Conservation (phyloP, 2,888 invertebrate genomes). For the Allophyes oxyacanthae region DNA sequence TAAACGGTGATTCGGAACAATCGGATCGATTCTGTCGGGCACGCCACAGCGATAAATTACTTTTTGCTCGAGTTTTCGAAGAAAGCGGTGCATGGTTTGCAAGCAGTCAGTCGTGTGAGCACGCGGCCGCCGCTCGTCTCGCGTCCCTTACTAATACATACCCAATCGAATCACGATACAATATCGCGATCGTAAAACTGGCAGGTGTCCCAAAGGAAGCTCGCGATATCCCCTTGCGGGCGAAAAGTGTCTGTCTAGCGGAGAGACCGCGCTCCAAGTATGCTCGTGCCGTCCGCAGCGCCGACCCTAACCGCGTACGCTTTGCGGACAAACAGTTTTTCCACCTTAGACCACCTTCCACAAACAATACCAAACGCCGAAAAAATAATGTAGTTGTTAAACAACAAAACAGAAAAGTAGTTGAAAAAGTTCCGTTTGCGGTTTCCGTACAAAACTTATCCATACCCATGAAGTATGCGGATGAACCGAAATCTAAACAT, state of each 20-base stretch:
- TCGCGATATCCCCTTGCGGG: conserved; percentile 73
- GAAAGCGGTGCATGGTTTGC: conserved; percentile 74
- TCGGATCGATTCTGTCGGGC: conserved; percentile 81
- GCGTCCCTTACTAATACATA: conserved; percentile 47
- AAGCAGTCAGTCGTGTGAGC: conserved; percentile 73
- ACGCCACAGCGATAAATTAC: conserved; percentile 86
- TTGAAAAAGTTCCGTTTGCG: conserved; percentile 78
- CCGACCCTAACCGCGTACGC: conserved; percentile 69
- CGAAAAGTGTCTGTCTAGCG: conserved; percentile 78
- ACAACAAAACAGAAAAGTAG: conserved; percentile 74
- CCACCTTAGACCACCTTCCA: conserved; percentile 59
- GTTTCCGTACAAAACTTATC: conserved; percentile 80
- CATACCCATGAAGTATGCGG: conserved; percentile 84
- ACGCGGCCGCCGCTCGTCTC: conserved; percentile 67
- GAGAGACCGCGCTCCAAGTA: conserved; percentile 79
- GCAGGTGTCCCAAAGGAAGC: conserved; percentile 64
- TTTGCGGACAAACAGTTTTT: conserved; percentile 70
- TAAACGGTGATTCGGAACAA: conserved; percentile 70
- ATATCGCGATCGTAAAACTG: conserved; percentile 61
- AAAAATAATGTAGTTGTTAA: conserved; percentile 69
- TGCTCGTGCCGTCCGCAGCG: conserved; percentile 75
- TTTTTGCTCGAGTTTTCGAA: conserved; percentile 79
- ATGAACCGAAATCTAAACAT: conserved; percentile 70
- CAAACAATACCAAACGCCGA: conserved; percentile 61
- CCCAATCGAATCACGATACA: conserved; percentile 35